These are phyloP conservation scores for Rhinichthys klamathensis DNA, from an alignment of 2,113 vertebrate species.

Conservation along the genomic window DNA sequence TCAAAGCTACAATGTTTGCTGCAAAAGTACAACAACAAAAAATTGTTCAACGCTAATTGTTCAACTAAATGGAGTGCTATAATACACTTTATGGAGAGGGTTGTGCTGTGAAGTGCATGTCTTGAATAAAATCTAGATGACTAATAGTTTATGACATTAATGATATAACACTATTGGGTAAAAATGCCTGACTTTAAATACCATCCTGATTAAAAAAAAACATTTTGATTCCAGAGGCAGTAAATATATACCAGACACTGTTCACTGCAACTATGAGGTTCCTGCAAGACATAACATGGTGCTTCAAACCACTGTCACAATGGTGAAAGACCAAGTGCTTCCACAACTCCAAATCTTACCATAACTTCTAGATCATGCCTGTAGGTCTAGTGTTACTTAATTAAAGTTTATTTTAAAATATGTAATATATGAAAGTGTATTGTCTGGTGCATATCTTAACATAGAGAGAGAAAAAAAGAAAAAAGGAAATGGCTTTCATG, in stretches of 20 bases:
- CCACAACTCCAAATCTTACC: not conserved
- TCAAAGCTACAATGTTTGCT: not conserved
- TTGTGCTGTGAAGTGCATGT: not conserved
- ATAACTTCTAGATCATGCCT: not conserved
- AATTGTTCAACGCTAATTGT: not conserved
- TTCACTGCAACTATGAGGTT: not conserved
- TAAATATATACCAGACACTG: not conserved
- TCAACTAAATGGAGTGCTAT: not conserved
- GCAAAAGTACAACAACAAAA: not conserved
- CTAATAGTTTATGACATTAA: not conserved
- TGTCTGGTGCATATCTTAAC: not conserved
- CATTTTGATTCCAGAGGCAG: not conserved
- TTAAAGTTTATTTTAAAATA: not conserved
- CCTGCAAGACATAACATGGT: not conserved
- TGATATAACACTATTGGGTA: too few relatives aligned
- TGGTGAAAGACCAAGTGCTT: not conserved
- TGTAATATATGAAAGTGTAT: not conserved
- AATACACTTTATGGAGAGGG: not conserved
- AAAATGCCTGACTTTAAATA: not conserved
- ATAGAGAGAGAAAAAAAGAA: not conserved
- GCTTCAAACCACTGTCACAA: not conserved
- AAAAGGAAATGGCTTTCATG: not conserved
- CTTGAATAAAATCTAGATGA: not conserved
- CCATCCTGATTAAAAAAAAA: not conserved
- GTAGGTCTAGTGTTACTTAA: not conserved